phyloP scores from a whole-genome alignment of 2,888 invertebrate species.

The Drosophila tripunctata region DNA sequence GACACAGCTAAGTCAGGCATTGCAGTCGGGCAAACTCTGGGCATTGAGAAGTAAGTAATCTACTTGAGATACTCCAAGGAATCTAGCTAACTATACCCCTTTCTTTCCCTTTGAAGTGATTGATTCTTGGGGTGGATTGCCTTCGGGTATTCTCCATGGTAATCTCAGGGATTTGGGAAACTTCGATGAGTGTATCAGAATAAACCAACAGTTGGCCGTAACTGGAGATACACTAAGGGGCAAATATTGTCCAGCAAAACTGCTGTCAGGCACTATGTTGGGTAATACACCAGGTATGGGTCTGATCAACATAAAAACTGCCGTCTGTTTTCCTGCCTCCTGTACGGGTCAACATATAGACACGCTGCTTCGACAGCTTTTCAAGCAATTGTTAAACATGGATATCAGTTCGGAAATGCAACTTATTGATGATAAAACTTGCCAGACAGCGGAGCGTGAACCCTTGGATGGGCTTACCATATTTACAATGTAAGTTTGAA shows the following conservation, averaged over 20 bases:
- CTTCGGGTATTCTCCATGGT: constrained; percentile 82
- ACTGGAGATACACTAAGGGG: constrained; percentile 32
- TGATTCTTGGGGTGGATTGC: constrained; percentile 84
- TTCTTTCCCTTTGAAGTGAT: constrained; percentile 70
- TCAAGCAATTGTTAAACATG: constrained; percentile 42
- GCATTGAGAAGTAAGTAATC: constrained; percentile 40
- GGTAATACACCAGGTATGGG: neutral
- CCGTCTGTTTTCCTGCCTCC: constrained; percentile 67
- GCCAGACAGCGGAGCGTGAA: constrained; percentile 28
- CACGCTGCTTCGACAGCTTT: constrained; percentile 26
- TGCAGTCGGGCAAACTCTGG: constrained; percentile 29
- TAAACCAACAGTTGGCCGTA: constrained; percentile 6
- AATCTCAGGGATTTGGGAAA: constrained; percentile 82
- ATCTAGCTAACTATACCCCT: neutral
- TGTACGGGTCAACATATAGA: constrained; percentile 53
- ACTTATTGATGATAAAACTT: constrained; percentile 20
- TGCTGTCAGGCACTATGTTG: constrained; percentile 4
- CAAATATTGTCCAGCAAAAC: constrained; percentile 43
- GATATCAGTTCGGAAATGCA: neutral
- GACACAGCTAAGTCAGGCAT: constrained; percentile 4
- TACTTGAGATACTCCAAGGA: neutral
- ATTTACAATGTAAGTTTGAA: constrained; percentile 66
- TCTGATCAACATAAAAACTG: constrained; percentile 26
- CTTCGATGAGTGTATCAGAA: constrained; percentile 83
- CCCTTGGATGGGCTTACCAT: constrained; percentile 59